These are phyloP conservation scores for Ditylenchus dipsaci DNA, from an alignment of 1,140 invertebrate genomes.

Conservation along the genomic window DNA sequence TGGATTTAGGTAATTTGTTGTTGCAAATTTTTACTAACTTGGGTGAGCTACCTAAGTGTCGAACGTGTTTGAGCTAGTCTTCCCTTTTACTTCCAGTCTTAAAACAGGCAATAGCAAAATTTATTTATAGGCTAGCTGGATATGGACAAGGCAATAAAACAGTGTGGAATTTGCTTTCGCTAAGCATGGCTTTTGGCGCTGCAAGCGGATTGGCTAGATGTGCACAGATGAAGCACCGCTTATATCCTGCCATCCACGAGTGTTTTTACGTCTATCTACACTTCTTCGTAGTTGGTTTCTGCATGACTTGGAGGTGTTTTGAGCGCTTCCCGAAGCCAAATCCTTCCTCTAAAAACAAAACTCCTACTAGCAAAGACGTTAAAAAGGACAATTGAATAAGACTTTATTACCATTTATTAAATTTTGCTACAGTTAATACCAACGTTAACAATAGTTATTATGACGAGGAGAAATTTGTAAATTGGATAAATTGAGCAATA, in stretches of 20 bases:
- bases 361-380: background rate
- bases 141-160: slow-evolving; percentile 16
- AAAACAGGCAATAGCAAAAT: no score
- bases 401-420: no score
- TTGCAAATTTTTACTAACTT: no score
- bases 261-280: slow-evolving; percentile 37
- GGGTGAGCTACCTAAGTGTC: no score
- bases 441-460: no score
- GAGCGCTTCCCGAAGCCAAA: background rate
- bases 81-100: no score
- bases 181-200: slow-evolving; percentile 26
- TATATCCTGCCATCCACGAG: slow-evolving; percentile 39
- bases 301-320: slow-evolving; percentile 23
- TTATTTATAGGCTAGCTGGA: slow-evolving; percentile 11
- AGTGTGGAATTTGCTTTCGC: slow-evolving; percentile 30
- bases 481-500: no score
- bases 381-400: background rate
- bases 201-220: slow-evolving; percentile 28
- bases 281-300: slow-evolving; percentile 38
- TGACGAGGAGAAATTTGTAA: no score
- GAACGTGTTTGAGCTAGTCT: no score
- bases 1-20: no score
- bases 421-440: no score
- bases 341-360: background rate
- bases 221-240: slow-evolving; percentile 33